Evolutionary conservation across 2,113 vertebrate genomes (phyloP), one percentile per base, ranked within the genome.

Genomic region (Rhynchopsitta pachyrhyncha): DNA sequence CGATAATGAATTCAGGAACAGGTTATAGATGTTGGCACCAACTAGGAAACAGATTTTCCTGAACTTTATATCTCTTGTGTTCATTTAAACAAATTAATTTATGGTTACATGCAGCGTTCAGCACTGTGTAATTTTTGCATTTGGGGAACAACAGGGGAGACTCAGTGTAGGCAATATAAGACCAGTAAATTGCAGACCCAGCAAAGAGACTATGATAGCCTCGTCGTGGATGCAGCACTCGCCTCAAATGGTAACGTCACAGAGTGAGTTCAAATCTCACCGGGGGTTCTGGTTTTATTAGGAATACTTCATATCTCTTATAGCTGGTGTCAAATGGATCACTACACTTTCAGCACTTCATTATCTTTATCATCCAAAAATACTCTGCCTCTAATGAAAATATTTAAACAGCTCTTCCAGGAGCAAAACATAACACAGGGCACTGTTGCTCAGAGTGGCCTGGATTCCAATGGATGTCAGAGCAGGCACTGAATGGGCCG

Each of bases 241-340:
- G 96, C 91, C 85, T 97, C 92, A 81, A 74, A 92, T 74, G 88
- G 91, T 93, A 97, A 95, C 12, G 33, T 55, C 86, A 82, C 68
- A 63, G 90, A 92, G 82, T 3, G 39, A 97, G 96, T 96, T 97
- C 96, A 97, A 81, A 90, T 96, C 97, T 89, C 97, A 92, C 76
- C 3, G 27, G 92, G 94, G 76, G 91, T 95, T 86, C 92, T 81
- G 41, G 93, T 98, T 98, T 97, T 97, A 94, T 96, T 97, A 96
- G 92, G 96, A 98, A 97, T 97, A 66, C 93, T 97, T 97, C 91
- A 96, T 95, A 95, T 95, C 91, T 98, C 97, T 97, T 97, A 95
- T 97, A 95, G 79, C 91, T 17, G 44, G 70, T 97, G 95, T 97
- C 97, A 98, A 96, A 97, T 95, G 93, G 90, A 97, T 98, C 91